Percentiles rank a stretch among this genome's conserved stretches.
Evolutionary conservation across 2,888 invertebrate species (phyloP).

Genomic region (Auanema sp.): DNA sequence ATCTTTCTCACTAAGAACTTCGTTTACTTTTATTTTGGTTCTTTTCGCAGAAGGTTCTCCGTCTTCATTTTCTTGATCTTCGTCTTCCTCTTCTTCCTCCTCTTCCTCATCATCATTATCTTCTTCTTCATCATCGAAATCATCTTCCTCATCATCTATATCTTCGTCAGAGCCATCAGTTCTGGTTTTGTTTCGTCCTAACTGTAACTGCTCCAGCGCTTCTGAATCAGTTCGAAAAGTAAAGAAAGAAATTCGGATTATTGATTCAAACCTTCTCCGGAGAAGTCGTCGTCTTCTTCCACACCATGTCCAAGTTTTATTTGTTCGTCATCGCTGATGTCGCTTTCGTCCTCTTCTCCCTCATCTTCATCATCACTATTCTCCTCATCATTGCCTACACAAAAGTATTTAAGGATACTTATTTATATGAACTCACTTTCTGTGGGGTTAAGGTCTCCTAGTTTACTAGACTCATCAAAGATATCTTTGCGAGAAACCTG

Average conservation of each 20-base stretch:
- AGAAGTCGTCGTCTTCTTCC: background rate
- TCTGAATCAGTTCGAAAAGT: too few species aligned
- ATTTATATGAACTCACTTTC: too few species aligned
- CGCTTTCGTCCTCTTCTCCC: constrained; percentile 11
- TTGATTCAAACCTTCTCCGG: background rate
- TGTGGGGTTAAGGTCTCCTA: constrained; percentile 15
- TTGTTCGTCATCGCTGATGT: constrained; percentile 11
- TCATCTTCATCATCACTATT: constrained; percentile 9
- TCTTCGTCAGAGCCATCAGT: too few species aligned
- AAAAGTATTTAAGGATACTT: constrained; percentile 4
- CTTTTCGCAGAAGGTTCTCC: constrained; percentile 14
- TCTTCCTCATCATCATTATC: constrained; percentile 20
- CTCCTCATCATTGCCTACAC: constrained; percentile 12
- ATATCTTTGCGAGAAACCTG: constrained; percentile 32
- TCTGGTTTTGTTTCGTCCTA: too few species aligned
- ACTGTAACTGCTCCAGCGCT: too few species aligned
- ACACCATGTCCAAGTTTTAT: background rate
- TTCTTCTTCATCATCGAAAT: constrained; percentile 5
- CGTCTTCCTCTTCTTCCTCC: constrained; percentile 18
- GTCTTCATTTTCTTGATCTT: constrained; percentile 19
- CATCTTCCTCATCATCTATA: constrained; percentile 5
- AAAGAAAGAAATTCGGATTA: background rate
- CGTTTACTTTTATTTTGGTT: constrained; percentile 11
- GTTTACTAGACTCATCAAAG: constrained; percentile 31
- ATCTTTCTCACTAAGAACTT: constrained; percentile 7